phyloP scores from a whole-genome alignment of 2,113 vertebrate species.

The Thamnophis sirtalis region DNA sequence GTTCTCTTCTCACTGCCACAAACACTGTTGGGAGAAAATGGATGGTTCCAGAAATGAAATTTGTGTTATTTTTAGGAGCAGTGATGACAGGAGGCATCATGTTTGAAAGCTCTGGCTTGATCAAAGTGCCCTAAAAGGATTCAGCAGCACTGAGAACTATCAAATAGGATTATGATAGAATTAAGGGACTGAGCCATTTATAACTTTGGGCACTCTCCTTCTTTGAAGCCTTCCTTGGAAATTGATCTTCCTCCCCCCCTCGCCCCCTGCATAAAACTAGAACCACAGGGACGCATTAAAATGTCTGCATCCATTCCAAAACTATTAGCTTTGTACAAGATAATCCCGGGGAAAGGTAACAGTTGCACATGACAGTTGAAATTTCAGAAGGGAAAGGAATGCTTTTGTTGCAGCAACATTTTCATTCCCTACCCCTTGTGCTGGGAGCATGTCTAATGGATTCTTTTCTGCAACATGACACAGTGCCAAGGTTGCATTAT shows the following conservation, averaged over 20 bases:
- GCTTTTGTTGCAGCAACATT: conserved; percentile 48
- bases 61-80: conserved; percentile 65
- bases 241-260: conserved; percentile 60
- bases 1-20: conserved; percentile 3
- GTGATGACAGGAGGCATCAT: conserved; percentile 61
- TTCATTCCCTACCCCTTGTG: conserved; percentile 17
- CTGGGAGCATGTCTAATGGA: conserved; percentile 53
- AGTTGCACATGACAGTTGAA: conserved; percentile 57
- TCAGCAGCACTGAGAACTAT: conserved; percentile 67
- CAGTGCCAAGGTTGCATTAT: conserved; percentile 26
- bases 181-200: conserved; percentile 72
- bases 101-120: conserved; percentile 70
- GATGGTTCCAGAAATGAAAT: conserved; percentile 61
- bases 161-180: conserved; percentile 74
- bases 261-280: conserved; percentile 61
- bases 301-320: conserved; percentile 64
- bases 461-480: conserved; percentile 53
- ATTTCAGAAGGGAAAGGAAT: conserved; percentile 59
- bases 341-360: conserved; percentile 62
- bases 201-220: conserved; percentile 66
- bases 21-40: background rate
- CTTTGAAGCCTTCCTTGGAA: conserved; percentile 72
- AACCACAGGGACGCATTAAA: conserved; percentile 67
- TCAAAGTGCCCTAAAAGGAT: conserved; percentile 75
- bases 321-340: conserved; percentile 64